These are phyloP conservation scores for Myotis myotis DNA, from an alignment of 2,797 vertebrate species.

Conservation along the genomic window DNA sequence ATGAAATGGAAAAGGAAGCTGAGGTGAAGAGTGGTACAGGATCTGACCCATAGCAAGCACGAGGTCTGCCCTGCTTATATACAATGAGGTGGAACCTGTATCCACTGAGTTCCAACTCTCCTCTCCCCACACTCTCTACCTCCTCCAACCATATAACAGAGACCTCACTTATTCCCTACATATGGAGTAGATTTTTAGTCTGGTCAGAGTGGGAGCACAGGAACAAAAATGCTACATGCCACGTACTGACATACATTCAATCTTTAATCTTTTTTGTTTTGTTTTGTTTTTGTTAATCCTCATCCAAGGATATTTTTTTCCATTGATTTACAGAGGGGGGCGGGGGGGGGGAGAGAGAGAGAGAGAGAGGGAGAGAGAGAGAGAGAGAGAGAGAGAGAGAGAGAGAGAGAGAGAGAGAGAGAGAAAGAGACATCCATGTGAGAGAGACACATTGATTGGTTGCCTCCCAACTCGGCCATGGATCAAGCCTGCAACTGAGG, in stretches of 20 bases:
- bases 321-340: too few relatives aligned
- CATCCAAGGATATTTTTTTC: too few relatives aligned
- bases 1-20: slow-evolving; percentile 6
- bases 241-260: not conserved
- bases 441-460: too few relatives aligned
- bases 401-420: too few relatives aligned
- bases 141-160: not conserved
- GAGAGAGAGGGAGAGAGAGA: too few relatives aligned
- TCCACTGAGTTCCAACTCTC: not conserved
- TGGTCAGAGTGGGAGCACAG: not conserved
- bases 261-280: not conserved
- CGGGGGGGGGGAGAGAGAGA: too few relatives aligned
- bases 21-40: not conserved
- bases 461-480: too few relatives aligned
- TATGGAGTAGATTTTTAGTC: not conserved
- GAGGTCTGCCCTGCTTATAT: accelerated
- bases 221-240: not conserved
- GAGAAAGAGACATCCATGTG: too few relatives aligned
- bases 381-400: too few relatives aligned
- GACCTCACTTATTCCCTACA: not conserved
- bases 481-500: too few relatives aligned
- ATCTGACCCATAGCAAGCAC: not conserved
- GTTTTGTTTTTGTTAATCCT: too few relatives aligned
- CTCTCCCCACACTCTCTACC: not conserved
- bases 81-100: accelerated